These are phyloP conservation scores for Erebia ligea DNA, from an alignment of 2,888 invertebrate species.

Conservation along the genomic window DNA sequence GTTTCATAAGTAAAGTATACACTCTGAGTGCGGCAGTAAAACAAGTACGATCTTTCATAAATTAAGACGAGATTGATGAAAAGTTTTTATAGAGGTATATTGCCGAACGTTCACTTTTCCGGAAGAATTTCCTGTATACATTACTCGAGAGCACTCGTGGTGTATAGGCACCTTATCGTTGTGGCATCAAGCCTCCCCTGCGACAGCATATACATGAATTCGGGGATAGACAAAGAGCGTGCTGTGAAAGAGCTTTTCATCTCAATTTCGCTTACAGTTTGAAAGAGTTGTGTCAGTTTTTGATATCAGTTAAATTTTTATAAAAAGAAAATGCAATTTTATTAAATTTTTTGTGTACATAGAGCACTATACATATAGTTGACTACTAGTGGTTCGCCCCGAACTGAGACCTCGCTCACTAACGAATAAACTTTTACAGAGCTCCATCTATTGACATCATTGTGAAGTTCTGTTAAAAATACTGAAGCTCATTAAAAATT, in stretches of 20 bases:
- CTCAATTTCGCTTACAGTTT: slow-evolving; percentile 32
- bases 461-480: too few species aligned
- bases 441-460: too few species aligned
- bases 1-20: too few species aligned
- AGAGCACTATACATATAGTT: too few species aligned
- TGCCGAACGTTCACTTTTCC: slow-evolving; percentile 5
- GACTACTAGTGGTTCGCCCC: too few species aligned
- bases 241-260: slow-evolving; percentile 44
- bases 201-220: slow-evolving; percentile 42
- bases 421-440: too few species aligned
- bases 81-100: background rate
- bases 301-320: slow-evolving; percentile 13
- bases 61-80: slow-evolving; percentile 3
- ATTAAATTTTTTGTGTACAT: background rate
- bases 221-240: slow-evolving; percentile 42
- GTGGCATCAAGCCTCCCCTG: slow-evolving; percentile 29
- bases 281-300: slow-evolving; percentile 8
- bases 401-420: too few species aligned
- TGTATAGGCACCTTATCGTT: slow-evolving; percentile 30
- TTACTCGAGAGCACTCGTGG: background rate
- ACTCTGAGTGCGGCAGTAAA: too few species aligned
- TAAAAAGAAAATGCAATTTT: slow-evolving; percentile 2
- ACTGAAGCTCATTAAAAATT: too few species aligned
- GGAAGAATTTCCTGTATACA: background rate
- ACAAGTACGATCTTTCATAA: background rate